Evolutionary conservation across 2,113 vertebrate genomes (phyloP).

Genomic region (Callopanchax toddi): DNA sequence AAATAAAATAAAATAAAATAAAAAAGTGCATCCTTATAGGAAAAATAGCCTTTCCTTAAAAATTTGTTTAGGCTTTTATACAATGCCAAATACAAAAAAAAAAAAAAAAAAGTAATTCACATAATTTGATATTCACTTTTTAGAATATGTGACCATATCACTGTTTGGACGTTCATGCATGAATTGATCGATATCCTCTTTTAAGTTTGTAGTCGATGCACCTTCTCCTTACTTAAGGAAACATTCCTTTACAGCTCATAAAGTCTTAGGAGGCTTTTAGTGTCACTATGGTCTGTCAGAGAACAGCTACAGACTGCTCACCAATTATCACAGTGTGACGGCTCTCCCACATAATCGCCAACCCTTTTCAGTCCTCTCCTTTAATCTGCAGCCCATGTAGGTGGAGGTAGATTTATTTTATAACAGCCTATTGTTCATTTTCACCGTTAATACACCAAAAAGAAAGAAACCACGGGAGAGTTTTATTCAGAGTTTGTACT

Average conservation of each 20-base stretch:
- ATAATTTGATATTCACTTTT: no score
- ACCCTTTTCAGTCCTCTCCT: constrained; percentile 21
- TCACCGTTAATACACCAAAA: constrained; percentile 3
- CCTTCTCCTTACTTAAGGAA: constrained; percentile 17
- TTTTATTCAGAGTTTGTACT: constrained; percentile 7
- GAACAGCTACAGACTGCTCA: constrained; percentile 29
- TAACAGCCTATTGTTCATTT: constrained; percentile 23
- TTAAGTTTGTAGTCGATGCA: constrained; percentile 8
- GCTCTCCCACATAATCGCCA: constrained; percentile 50
- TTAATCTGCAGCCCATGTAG: constrained; percentile 48
- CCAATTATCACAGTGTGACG: constrained; percentile 50
- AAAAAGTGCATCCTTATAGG: no score
- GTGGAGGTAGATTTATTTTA: constrained; percentile 50
- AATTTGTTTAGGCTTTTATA: no score
- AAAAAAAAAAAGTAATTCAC: no score
- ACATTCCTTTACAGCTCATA: constrained; percentile 16
- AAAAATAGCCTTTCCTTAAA: no score
- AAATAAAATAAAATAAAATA: not conserved
- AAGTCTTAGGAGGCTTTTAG: constrained; percentile 1
- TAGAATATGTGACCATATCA: no score
- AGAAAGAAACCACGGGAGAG: constrained; percentile 8
- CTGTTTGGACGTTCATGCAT: no score
- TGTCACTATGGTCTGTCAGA: constrained; percentile 20
- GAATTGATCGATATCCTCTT: not conserved
- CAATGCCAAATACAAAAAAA: no score